Base-by-base conservation (phyloP, 1,140 invertebrate genomes). In the Pogonognathellus flavescens region DNA sequence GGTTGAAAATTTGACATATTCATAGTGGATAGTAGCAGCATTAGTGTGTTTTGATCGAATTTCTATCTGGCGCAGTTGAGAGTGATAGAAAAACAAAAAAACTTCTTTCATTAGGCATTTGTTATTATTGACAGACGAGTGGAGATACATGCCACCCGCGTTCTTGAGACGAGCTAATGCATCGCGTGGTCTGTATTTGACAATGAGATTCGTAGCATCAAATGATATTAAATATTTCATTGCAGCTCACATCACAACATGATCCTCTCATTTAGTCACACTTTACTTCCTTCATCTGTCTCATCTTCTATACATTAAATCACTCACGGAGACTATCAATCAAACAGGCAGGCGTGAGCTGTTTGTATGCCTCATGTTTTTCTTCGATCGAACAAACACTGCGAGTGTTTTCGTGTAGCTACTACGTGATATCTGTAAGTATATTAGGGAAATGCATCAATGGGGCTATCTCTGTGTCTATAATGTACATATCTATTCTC, bases 261-360 rank as follows among this genome's bases (percentile, higher is more conserved):
- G 84, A 84, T 84, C 83, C 52, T 49, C 70, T 80, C 83, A 84
- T 84, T 80, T 55, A 76, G 83, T 84, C 72, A 66, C 80, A 53
- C 84, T 85, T 55, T 80, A 59, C 80, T 76, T 76, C 41, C 41
- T 85, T 82, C 49, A 82, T 80, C 83, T 81, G 84, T 85, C 84
- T 81, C 25, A 81, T 85, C 84, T 84, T 31, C 2, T 76, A 31
- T 31, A 25, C 70, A 76, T 76, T 76, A 76, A 76, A 76, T 76
- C 70, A 76, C 70, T 76, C 70, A 76, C 25, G 70, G 70, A 76
- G 41, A 14, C 70, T 76, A 76, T 76, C 70, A 76, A 76, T 76
- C 70, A 76, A 76, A 76, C 31, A 14, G 14, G 70, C 70, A 76
- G 70, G 70, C 70, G 70, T 76, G 70, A 76, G 25, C 70, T 50